Base-by-base conservation (phyloP, 2,797 vertebrate genomes). In the Anguilla obscura region DNA sequence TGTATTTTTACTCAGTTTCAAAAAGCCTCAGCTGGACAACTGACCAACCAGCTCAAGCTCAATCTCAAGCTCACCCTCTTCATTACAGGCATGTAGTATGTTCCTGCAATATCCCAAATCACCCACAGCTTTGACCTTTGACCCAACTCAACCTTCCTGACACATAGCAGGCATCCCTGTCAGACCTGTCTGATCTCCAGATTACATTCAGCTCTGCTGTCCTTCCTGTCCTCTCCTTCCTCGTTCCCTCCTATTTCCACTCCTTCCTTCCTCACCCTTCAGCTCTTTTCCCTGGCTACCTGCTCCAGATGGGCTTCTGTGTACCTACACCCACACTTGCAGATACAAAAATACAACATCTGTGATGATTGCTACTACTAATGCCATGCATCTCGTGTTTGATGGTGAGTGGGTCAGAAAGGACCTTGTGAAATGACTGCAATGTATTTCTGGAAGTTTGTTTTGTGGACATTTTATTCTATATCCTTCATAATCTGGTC, bases 271-370 rank as follows among this genome's bases (percentile, higher is more conserved):
- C 74, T 79, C 3, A 24, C 33, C 33, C 27, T 79, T 79, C 36
- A 40, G 16, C 30, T 36, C 16, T 76, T 27, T 76, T 21, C 12
- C 14, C 79, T 40, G 40, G 9, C 87, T 54, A n/a, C 84, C 63
- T 79, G 40, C 93, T 91, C 94, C 93, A 92, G 92, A 93, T 94
- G 94, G 91, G 93, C 92, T 92, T 89, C 89, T 92, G 92, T 93
- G 91, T 93, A 91, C 52, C 71, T 58, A 63, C 69, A 85, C 83
- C 54, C 85, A 86, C 80, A 80, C 66, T 24, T 60, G 27, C 85
- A 86, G 10, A 36, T 27, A 66, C 63, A 86, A 45, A 50, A 80
- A 84, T 85, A 71, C 45, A 24, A 45, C 76, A 18, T 3, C 30
- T 9, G 14, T 16, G 8, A 9, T 27, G 12, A 27, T 36, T 80